A percentile compares a stretch with the other conserved stretches of the same genome.
Evolutionary conservation across 2,797 vertebrate species (phyloP).

Genomic region (Catharus ustulatus): DNA sequence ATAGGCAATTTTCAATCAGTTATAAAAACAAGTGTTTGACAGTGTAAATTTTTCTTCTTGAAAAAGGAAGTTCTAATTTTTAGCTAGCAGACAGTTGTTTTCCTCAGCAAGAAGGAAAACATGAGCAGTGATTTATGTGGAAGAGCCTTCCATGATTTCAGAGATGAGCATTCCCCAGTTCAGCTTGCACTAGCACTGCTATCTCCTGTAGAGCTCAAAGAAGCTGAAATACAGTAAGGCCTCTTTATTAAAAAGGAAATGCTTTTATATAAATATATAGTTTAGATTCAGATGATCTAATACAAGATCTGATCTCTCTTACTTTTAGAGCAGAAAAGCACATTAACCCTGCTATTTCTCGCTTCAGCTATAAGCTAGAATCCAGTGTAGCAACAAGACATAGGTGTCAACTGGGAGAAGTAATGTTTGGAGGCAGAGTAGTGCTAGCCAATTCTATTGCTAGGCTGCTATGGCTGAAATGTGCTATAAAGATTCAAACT

Average conservation of each 20-base stretch:
- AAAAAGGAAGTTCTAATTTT: not conserved
- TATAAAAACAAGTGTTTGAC: slow-evolving; percentile 19
- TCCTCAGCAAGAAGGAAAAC: not conserved
- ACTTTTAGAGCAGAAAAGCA: not conserved
- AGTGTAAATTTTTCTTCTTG: not conserved
- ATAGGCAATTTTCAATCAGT: not conserved
- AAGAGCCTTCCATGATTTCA: not conserved
- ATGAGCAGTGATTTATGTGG: not conserved
- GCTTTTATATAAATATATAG: not conserved
- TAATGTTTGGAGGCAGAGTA: not conserved
- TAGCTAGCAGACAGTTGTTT: not conserved
- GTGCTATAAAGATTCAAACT: not conserved
- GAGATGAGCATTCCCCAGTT: not conserved
- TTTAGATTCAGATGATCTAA: not conserved
- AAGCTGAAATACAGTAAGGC: not conserved
- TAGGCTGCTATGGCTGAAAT: not conserved
- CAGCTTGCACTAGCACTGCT: not conserved
- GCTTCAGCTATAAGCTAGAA: not conserved
- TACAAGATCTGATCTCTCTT: not conserved
- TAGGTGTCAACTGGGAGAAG: not conserved
- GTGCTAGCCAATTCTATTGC: not conserved
- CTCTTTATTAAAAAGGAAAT: not conserved
- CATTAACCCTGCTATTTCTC: not conserved
- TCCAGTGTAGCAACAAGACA: not conserved
- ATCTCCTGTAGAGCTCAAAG: not conserved